phyloP scores from a whole-genome alignment of 2,888 invertebrate species.

The Myopa testacea region DNA sequence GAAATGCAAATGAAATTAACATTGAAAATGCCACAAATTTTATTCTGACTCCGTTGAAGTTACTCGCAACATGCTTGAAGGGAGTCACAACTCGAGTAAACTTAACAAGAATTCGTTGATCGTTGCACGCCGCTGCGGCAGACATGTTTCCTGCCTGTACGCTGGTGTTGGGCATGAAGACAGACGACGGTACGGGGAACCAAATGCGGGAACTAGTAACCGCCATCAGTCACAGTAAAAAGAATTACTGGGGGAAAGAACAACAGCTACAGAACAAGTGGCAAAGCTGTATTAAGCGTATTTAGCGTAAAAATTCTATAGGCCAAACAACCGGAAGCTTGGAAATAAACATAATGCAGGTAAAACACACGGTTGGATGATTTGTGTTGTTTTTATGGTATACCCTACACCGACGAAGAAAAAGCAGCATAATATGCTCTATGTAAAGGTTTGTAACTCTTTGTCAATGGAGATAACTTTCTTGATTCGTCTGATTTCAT shows the following conservation, averaged over 20 bases:
- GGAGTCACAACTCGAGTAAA: constrained; percentile 35
- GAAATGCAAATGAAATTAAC: neutral
- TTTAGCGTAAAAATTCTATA: constrained; percentile 23
- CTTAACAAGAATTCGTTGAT: neutral
- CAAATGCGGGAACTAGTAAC: neutral
- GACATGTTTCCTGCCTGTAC: neutral
- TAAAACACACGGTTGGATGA: constrained; percentile 41
- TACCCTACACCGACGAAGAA: constrained; percentile 37
- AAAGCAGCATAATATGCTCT: no score
- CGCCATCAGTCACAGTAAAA: neutral
- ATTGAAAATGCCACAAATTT: neutral
- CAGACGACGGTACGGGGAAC: neutral
- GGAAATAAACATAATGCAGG: constrained; percentile 33
- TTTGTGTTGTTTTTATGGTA: constrained; percentile 31
- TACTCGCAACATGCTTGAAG: constrained; percentile 35
- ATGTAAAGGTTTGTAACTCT: no score
- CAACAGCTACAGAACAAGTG: neutral
- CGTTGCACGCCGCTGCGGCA: neutral
- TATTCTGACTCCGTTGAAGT: neutral
- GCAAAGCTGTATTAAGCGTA: neutral
- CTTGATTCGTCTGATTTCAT: no score
- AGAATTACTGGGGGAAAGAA: neutral
- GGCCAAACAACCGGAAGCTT: constrained; percentile 39
- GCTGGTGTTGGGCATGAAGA: neutral
- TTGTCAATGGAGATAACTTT: no score